A percentile compares a stretch with the other conserved stretches of the same genome.
Conservation (phyloP, 2,888 invertebrate genomes). For the Parthenolecanium corni region DNA sequence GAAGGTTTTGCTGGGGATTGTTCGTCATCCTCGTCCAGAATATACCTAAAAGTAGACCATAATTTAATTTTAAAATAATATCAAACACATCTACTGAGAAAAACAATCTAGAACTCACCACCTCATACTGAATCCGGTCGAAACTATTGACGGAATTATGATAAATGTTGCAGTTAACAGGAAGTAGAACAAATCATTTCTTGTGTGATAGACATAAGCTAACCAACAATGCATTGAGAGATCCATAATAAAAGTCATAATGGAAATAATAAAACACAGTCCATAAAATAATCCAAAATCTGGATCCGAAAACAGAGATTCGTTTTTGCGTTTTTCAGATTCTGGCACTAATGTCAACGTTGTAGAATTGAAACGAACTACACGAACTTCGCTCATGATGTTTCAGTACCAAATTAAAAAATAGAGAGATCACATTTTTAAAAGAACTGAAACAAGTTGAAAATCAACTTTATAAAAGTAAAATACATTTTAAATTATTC, state of each 20-base stretch:
- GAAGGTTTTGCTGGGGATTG: conserved; percentile 22
- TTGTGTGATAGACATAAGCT: conserved; percentile 11
- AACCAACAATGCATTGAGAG: conserved; percentile 19
- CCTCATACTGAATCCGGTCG: conserved; percentile 25
- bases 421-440: too few relatives aligned
- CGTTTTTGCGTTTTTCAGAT: conserved; percentile 6
- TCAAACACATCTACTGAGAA: neutral
- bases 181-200: conserved; percentile 2
- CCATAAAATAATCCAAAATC: conserved; percentile 21
- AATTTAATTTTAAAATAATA: neutral
- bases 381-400: too few relatives aligned
- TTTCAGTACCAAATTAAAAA: too few relatives aligned
- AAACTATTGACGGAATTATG: conserved; percentile 19
- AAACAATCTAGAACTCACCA: conserved; percentile 11
- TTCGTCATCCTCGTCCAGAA: conserved; percentile 25
- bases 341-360: conserved; percentile 2
- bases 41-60: conserved; percentile 21
- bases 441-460: too few relatives aligned
- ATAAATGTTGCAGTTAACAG: conserved; percentile 20
- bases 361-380: conserved; percentile 14
- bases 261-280: conserved; percentile 17
- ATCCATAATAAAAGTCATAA: conserved; percentile 6
- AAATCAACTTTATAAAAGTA: too few relatives aligned
- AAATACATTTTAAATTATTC: too few relatives aligned
- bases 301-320: conserved; percentile 31